Conservation (phyloP, 2,797 vertebrate species). For the Sebastes kiyomatsui region DNA sequence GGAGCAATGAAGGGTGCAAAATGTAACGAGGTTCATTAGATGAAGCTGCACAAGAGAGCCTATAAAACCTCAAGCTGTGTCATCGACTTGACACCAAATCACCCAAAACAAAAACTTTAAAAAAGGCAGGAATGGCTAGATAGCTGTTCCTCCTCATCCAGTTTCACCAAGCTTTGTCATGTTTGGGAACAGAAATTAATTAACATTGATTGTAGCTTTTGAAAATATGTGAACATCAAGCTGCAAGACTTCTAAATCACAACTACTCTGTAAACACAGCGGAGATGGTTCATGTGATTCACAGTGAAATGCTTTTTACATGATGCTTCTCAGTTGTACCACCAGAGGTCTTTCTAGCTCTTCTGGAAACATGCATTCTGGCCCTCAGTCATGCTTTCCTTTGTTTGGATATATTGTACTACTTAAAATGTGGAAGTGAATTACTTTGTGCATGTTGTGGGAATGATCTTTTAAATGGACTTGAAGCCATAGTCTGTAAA, state of each 20-base stretch:
- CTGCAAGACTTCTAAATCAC: not conserved
- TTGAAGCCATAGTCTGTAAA: not conserved
- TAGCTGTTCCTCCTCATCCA: not conserved
- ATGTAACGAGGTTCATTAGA: not conserved
- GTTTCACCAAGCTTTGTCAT: not conserved
- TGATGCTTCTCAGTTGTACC: conserved; percentile 14
- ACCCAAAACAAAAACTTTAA: not conserved
- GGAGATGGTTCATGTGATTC: not conserved
- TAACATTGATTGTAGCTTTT: not conserved
- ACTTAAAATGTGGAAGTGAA: not conserved
- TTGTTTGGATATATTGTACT: not conserved
- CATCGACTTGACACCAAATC: not conserved
- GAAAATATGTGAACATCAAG: not conserved
- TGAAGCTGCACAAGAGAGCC: not conserved
- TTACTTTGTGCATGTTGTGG: not conserved
- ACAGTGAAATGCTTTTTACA: not conserved
- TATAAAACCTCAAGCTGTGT: not conserved
- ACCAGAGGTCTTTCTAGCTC: conserved; percentile 51
- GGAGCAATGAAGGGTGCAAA: not conserved
- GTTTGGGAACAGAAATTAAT: not conserved
- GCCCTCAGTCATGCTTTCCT: not conserved
- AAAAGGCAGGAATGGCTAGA: not conserved
- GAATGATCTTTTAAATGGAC: not conserved
- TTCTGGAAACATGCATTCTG: not conserved
- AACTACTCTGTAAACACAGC: not conserved